Conservation (phyloP, 53 echinoderm and acorn worm genomes). For the Apostichopus leukothele region DNA sequence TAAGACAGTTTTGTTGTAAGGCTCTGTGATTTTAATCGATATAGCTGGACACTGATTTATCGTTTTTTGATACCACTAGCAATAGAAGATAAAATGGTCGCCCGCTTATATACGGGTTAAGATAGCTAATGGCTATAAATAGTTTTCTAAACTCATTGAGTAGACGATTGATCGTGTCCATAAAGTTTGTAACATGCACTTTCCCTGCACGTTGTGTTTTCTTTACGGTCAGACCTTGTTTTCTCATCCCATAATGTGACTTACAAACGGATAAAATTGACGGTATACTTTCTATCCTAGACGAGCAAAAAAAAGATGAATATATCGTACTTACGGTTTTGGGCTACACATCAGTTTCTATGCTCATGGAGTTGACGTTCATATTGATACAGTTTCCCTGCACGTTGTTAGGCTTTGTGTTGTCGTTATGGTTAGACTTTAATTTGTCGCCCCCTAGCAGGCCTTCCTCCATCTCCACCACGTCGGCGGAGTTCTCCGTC, state of each 20-base stretch:
- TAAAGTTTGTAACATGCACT: no score
- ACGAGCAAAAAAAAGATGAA: not conserved
- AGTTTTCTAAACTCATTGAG: no score
- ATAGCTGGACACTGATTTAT: no score
- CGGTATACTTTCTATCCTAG: not conserved
- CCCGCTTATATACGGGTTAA: no score
- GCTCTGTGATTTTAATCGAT: no score
- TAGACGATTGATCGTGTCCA: no score
- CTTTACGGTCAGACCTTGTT: no score
- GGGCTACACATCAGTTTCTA: constrained; percentile 90
- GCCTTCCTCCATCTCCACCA: constrained; percentile 98
- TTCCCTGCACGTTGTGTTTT: no score
- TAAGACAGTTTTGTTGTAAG: no score
- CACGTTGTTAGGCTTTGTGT: constrained; percentile 82
- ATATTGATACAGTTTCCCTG: constrained; percentile 90
- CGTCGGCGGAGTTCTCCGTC: constrained; percentile 68
- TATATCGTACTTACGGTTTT: not conserved
- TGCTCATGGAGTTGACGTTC: constrained; percentile 87
- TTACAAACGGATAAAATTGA: not conserved
- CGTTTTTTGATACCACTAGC: no score
- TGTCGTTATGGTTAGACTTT: constrained; percentile 78
- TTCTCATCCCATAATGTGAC: not conserved
- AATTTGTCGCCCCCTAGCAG: constrained; percentile 59
- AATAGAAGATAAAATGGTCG: no score
- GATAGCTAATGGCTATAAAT: no score